Evolutionary conservation across 2,888 invertebrate genomes (phyloP), one percentile per base, ranked within the genome.

Genomic region (Phengaris arion): DNA sequence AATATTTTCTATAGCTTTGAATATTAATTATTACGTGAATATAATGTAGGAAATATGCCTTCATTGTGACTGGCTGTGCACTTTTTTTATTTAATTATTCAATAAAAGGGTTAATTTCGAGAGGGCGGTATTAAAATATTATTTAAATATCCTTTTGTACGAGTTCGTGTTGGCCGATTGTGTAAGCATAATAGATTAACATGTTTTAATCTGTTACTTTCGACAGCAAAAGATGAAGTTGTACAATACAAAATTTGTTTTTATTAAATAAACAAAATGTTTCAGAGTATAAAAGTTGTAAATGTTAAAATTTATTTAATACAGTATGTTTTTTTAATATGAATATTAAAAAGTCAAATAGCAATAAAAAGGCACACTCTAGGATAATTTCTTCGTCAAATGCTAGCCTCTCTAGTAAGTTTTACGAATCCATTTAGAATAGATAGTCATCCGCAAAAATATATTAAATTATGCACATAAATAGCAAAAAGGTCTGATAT

Each of bases 21-120:
- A 91, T 92, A 91, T 90, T 92, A 90, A 92, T 92, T 91, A 88
- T 86, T 86, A 83, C 85, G 86, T 85, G 78, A 81, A 81, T 81
- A 81, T 85, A 85, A 85, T 83, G 81, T 81, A 81, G 76, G 76
- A 81, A 85, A 85, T 85, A 85, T 84, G 85, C 79, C 82, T 59
- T 74, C 77, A 76, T 81, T 82, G 80, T 80, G 76, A 75, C 78
- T 79, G 35, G 80, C 77, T 82, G 82, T 82, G 82, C 82, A 79
- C 52, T 72, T 78, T 82, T 81, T 80, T 80, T 75, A 81, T 81
- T 83, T 81, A 83, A 83, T 83, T 81, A 83, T 83, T 81, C 77
- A 82, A 82, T 83, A 81, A 82, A 35, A 81, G 76, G 78, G 77
- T 79, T 77, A 77, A 76, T 74, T 74, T 75, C 48, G 68, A 78